Evolutionary conservation across 1,140 invertebrate genomes (phyloP).

Genomic region (Drosophila leontia): DNA sequence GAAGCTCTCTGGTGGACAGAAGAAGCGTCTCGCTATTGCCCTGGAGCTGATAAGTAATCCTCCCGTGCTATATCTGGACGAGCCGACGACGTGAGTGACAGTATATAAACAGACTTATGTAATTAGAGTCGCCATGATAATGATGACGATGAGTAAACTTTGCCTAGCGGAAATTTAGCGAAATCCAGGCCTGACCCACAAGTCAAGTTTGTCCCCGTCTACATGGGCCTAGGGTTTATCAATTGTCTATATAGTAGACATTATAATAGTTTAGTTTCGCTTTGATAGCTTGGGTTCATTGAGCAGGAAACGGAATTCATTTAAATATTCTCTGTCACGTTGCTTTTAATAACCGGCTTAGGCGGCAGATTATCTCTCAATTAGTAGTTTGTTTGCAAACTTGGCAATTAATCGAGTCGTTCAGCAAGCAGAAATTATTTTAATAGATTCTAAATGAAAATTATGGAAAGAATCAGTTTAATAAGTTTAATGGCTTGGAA

Average conservation of each 20-base stretch:
- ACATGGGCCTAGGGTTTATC: slow-evolving; percentile 31
- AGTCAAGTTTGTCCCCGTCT: slow-evolving; percentile 53
- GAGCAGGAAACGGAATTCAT: slow-evolving; percentile 26
- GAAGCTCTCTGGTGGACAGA: slow-evolving; percentile 94
- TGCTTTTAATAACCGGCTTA: slow-evolving; percentile 20
- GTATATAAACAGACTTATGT: slow-evolving; percentile 27
- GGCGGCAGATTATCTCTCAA: not conserved
- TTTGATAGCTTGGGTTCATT: slow-evolving; percentile 20
- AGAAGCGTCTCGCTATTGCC: slow-evolving; percentile 95
- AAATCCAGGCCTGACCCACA: slow-evolving; percentile 43
- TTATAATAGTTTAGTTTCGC: slow-evolving; percentile 4
- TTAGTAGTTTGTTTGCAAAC: slow-evolving; percentile 14
- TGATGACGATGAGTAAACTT: slow-evolving; percentile 36
- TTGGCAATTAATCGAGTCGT: slow-evolving; percentile 2
- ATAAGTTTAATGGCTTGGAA: not conserved
- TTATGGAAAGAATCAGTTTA: not conserved
- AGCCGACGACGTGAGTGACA: slow-evolving; percentile 93
- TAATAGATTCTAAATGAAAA: slow-evolving; percentile 3
- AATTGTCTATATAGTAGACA: slow-evolving; percentile 7
- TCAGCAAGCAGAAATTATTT: slow-evolving; percentile 5
- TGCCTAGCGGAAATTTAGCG: slow-evolving; percentile 43
- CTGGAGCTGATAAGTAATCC: slow-evolving; percentile 94
- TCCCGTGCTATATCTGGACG: slow-evolving; percentile 96
- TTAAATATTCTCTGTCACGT: slow-evolving; percentile 22
- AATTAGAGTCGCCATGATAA: slow-evolving; percentile 38